phyloP scores from a whole-genome alignment of 2,888 invertebrate genomes.

The Calephelis perditalis region DNA sequence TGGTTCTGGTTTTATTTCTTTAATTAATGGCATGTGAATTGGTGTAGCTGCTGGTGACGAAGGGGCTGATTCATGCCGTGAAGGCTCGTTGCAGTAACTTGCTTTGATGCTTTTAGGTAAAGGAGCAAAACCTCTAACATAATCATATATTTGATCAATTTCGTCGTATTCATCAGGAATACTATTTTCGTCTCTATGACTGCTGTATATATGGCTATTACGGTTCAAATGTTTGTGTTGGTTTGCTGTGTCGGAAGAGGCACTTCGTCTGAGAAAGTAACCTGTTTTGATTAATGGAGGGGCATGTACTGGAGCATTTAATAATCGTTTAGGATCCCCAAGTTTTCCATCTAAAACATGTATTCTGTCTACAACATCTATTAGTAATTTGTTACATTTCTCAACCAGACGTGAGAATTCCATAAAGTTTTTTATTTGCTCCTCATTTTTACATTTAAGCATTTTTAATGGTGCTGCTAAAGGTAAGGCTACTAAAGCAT shows the following conservation, averaged over 20 bases:
- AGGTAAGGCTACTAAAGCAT: conserved; percentile 88
- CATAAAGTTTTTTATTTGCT: conserved; percentile 84
- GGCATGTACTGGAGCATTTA: conserved; percentile 61
- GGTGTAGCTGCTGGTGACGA: conserved; percentile 75
- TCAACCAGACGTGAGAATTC: conserved; percentile 89
- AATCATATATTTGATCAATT: conserved; percentile 97
- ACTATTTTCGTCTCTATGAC: conserved; percentile 81
- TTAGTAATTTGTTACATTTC: conserved; percentile 84
- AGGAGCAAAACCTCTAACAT: conserved; percentile 94
- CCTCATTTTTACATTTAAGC: conserved; percentile 89
- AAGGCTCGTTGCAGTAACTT: conserved; percentile 75
- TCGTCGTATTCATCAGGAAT: conserved; percentile 93
- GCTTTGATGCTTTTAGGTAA: conserved; percentile 88
- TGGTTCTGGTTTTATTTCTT: conserved; percentile 88
- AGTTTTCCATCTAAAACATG: conserved; percentile 89
- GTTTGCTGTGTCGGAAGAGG: conserved; percentile 85
- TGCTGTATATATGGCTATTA: conserved; percentile 73
- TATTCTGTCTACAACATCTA: conserved; percentile 88
- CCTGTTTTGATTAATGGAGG: conserved; percentile 79
- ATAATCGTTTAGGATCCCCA: conserved; percentile 79
- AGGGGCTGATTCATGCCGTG: conserved; percentile 75
- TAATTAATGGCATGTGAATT: conserved; percentile 73
- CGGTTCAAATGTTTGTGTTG: conserved; percentile 74
- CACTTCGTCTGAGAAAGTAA: conserved; percentile 85
- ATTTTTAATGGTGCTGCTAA: conserved; percentile 91